These are phyloP conservation scores for Nomia melanderi DNA, from an alignment of 1,140 invertebrate genomes.

Conservation along the genomic window DNA sequence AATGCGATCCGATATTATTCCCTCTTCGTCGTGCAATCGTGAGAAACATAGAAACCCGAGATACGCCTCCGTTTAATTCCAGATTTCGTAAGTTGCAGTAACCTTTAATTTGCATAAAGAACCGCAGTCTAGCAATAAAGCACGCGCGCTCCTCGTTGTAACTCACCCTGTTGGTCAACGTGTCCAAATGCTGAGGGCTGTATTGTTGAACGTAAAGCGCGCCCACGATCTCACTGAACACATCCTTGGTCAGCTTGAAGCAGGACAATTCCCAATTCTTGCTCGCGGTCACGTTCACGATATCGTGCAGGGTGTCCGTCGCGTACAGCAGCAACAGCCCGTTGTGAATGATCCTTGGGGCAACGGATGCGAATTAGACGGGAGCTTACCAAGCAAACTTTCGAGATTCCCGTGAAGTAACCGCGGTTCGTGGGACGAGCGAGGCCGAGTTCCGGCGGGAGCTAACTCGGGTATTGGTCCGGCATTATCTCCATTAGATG, in stretches of 20 bases:
- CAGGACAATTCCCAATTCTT: conserved; percentile 78
- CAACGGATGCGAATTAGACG: not conserved
- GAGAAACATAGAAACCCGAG: no score
- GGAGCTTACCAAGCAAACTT: no score
- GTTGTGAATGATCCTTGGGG: conserved; percentile 79
- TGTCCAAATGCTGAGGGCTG: conserved; percentile 74
- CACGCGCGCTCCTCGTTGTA: not conserved
- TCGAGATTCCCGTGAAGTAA: no score
- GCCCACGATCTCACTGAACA: conserved; percentile 77
- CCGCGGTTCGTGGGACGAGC: no score
- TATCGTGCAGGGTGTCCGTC: conserved; percentile 78
- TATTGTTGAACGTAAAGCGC: conserved; percentile 81
- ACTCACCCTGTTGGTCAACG: conserved; percentile 75
- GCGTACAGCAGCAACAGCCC: conserved; percentile 80
- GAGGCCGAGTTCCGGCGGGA: not conserved
- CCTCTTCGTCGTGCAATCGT: no score
- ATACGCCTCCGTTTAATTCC: no score
- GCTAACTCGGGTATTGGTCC: not conserved
- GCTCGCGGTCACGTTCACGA: conserved; percentile 77
- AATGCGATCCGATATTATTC: no score
- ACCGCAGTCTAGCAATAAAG: not conserved
- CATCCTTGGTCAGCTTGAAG: conserved; percentile 75
- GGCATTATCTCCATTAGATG: conserved; percentile 9
- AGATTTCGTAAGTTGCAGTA: no score
- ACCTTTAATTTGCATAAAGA: no score